A percentile compares a stretch with the other conserved stretches of the same genome.
Evolutionary conservation across 2,113 vertebrate species (phyloP).

Genomic region (Hipposideros armiger): DNA sequence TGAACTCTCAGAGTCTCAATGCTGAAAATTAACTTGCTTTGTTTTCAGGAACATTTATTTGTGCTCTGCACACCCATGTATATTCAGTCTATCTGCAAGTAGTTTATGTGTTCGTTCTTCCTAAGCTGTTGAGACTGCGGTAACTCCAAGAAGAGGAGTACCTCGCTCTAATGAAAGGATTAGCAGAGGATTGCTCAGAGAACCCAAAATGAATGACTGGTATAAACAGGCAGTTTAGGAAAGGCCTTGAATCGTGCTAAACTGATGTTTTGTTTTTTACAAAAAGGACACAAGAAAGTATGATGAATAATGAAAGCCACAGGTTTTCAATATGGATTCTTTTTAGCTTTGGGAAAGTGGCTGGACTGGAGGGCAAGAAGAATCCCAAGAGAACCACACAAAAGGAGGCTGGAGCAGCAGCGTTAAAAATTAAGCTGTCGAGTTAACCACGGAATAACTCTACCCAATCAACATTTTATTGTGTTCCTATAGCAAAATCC

Average conservation of each 20-base stretch:
- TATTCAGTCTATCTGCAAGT: background rate
- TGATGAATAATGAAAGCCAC: background rate
- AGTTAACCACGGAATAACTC: background rate
- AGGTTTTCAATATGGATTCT: background rate
- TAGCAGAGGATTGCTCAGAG: background rate
- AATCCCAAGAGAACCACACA: background rate
- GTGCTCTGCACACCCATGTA: background rate
- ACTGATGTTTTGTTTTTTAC: background rate
- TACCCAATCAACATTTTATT: background rate
- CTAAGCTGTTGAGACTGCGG: background rate
- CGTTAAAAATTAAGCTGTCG: background rate
- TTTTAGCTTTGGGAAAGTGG: background rate
- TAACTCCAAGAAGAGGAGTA: background rate
- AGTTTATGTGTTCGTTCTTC: background rate
- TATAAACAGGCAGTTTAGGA: background rate
- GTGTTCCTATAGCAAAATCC: background rate
- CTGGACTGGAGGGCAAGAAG: background rate
- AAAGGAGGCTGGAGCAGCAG: background rate
- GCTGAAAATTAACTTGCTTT: conserved; percentile 6
- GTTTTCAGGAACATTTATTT: background rate
- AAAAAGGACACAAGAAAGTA: background rate
- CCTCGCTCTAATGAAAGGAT: background rate
- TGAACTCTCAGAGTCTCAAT: background rate
- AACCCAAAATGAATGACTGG: background rate
- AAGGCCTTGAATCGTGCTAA: background rate